Conservation (phyloP, 1,140 invertebrate species). For the Drosophila obscura region DNA sequence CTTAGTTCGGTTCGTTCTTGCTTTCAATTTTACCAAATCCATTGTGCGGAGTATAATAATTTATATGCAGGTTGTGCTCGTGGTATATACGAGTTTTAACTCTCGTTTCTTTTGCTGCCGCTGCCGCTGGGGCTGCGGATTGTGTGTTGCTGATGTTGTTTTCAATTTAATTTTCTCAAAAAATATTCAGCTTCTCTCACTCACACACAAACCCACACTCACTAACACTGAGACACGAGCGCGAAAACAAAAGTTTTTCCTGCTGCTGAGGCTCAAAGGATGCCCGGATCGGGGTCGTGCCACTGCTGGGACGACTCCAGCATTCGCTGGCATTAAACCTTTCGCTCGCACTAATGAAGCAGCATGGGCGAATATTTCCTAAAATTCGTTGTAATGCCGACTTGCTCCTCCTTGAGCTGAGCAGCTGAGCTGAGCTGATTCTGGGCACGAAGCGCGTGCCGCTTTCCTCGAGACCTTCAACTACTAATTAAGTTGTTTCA, state of each 20-base stretch:
- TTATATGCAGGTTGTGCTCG: constrained; percentile 47
- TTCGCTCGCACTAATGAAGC: constrained; percentile 55
- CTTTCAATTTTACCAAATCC: constrained; percentile 66
- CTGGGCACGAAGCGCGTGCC: constrained; percentile 37
- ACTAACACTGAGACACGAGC: constrained; percentile 12
- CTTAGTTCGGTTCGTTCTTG: constrained; percentile 42
- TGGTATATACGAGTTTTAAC: constrained; percentile 39
- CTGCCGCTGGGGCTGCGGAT: background rate
- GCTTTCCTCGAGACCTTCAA: constrained; percentile 52
- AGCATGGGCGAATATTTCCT: constrained; percentile 63
- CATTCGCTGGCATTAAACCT: constrained; percentile 36
- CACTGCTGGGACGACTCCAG: too few relatives aligned
- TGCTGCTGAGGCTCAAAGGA: constrained; percentile 15
- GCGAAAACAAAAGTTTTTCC: constrained; percentile 49
- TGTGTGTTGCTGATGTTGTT: constrained; percentile 24
- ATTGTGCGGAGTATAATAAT: constrained; percentile 64
- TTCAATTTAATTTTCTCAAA: constrained; percentile 55
- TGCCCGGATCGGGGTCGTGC: constrained; percentile 24
- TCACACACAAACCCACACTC: constrained; percentile 11
- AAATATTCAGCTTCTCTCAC: constrained; percentile 37
- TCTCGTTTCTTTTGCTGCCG: constrained; percentile 12
- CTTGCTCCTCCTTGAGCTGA: constrained; percentile 1
- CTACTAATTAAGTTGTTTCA: constrained; percentile 83
- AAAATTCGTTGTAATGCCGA: constrained; percentile 41
- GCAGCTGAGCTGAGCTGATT: constrained; percentile 19